Conservation (phyloP, 2,797 vertebrate genomes). For the Pygocentrus nattereri region DNA sequence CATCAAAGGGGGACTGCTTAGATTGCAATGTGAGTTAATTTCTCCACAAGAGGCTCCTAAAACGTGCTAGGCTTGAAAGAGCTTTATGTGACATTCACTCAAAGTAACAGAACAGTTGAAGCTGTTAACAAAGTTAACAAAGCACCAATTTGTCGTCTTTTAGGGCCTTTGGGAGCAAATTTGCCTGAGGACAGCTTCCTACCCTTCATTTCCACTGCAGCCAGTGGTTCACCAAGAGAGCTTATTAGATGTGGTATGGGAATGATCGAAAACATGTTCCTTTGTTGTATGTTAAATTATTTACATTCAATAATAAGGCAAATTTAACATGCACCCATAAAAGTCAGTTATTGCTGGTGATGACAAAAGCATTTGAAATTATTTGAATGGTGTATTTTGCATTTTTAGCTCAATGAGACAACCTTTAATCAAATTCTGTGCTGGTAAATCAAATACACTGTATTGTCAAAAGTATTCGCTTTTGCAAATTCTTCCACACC, state of each 20-base stretch:
- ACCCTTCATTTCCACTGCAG: neutral
- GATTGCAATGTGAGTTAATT: constrained; percentile 6
- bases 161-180: neutral
- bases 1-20: constrained; percentile 13
- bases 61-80: constrained; percentile 7
- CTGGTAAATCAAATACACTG: no score
- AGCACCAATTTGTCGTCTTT: neutral
- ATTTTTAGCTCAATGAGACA: no score
- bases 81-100: neutral
- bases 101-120: constrained; percentile 10
- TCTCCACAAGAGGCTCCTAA: constrained; percentile 4
- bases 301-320: neutral
- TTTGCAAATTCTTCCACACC: no score
- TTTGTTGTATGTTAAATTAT: neutral
- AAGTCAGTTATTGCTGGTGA: no score
- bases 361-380: no score
- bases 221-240: neutral
- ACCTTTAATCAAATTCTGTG: no score
- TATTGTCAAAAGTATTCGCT: no score
- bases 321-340: no score
- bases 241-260: neutral
- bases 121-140: neutral
- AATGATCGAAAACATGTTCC: neutral
- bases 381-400: no score
- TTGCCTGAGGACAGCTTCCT: constrained; percentile 3